phyloP scores from a whole-genome alignment of 2,888 invertebrate species.

The Drosophila mimica region DNA sequence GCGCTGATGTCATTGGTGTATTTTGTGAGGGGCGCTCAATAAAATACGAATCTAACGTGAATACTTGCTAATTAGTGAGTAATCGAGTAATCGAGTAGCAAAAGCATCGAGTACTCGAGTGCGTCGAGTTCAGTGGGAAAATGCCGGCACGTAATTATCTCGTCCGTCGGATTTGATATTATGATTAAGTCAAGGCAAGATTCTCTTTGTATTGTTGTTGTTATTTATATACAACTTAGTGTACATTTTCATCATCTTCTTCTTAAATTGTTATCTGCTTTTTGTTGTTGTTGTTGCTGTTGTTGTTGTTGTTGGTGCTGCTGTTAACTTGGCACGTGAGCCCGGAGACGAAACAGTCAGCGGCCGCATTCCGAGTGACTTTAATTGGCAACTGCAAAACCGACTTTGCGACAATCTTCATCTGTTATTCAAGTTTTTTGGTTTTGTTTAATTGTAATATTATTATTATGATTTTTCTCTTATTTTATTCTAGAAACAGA shows the following conservation, averaged over 20 bases:
- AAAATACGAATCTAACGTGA: conserved; percentile 6
- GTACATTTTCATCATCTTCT: not conserved
- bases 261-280: conserved; percentile 5
- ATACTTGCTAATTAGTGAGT: conserved; percentile 6
- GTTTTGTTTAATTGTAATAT: not conserved
- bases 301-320: conserved; percentile 17
- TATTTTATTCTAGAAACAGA: conserved; percentile 1
- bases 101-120: conserved; percentile 9
- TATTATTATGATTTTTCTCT: not conserved
- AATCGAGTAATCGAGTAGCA: conserved; percentile 4
- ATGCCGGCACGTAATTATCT: conserved; percentile 56
- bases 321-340: conserved; percentile 48
- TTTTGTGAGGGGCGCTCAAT: conserved; percentile 1
- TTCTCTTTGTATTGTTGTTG: not conserved
- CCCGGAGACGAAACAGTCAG: conserved; percentile 22
- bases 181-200: conserved; percentile 47
- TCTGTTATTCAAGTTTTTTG: not conserved
- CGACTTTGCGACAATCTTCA: conserved; percentile 30
- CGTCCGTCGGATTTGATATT: conserved; percentile 25
- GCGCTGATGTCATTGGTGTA: conserved; percentile 52
- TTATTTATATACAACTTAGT: not conserved
- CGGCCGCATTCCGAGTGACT: conserved; percentile 51
- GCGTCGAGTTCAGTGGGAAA: conserved; percentile 26
- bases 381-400: conserved; percentile 46
- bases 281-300: conserved; percentile 19